Percentiles rank a stretch among this genome's conserved stretches.
Evolutionary conservation across 2,113 vertebrate species (phyloP).

Genomic region (Taurulus bubalis): DNA sequence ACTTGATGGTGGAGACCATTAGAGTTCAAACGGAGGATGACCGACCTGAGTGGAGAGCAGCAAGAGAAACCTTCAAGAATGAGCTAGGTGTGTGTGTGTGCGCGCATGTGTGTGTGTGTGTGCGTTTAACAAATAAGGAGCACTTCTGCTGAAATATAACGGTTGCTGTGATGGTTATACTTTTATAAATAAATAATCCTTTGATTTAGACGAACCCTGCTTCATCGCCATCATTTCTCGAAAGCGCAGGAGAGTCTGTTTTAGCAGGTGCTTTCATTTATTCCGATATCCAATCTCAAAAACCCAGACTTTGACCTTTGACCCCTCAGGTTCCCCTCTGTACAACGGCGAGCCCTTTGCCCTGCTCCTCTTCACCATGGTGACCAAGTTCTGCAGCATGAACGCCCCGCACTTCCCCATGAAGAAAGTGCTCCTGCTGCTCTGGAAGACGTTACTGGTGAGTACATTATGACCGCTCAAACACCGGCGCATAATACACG

Average conservation of each 20-base stretch:
- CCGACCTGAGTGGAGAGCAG: constrained; percentile 85
- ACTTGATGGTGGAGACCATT: constrained; percentile 95
- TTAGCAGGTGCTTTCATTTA: not conserved
- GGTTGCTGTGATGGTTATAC: not conserved
- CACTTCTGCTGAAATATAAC: not conserved
- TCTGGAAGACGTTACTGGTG: constrained; percentile 97
- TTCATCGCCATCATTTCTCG: not conserved
- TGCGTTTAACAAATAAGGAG: not conserved
- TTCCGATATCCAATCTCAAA: not conserved
- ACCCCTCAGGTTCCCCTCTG: constrained; percentile 86
- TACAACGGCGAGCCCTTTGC: constrained; percentile 93
- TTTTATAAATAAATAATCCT: not conserved
- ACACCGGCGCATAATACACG: not conserved
- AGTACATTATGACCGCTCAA: constrained; percentile 47
- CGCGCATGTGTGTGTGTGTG: constrained; percentile 9
- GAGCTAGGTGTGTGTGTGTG: constrained; percentile 87
- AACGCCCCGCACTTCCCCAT: constrained; percentile 96
- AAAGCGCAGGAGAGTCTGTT: not conserved
- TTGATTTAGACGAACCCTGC: not conserved
- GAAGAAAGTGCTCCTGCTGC: constrained; percentile 96
- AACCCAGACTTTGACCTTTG: not conserved
- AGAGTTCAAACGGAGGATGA: constrained; percentile 88
- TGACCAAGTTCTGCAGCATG: constrained; percentile 98
- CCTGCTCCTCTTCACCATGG: constrained; percentile 95
- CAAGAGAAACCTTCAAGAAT: constrained; percentile 89